Percentiles rank a stretch among this genome's conserved stretches.
Conservation (phyloP, 2,888 invertebrate genomes). For the Microctonus brassicae region DNA sequence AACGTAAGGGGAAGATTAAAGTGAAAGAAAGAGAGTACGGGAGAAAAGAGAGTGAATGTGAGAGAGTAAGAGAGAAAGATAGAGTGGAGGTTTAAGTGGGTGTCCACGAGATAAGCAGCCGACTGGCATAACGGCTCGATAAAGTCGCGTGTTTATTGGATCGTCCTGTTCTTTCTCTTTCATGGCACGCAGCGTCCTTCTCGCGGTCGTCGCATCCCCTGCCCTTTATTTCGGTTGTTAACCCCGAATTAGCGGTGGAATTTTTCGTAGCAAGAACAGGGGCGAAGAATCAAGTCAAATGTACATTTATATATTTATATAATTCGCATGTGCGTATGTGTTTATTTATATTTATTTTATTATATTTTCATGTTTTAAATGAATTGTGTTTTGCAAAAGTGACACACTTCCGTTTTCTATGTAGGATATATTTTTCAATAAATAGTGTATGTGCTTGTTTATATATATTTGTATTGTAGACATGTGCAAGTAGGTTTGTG, state of each 20-base stretch:
- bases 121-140: slow-evolving; percentile 66
- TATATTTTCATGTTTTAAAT: too few relatives aligned
- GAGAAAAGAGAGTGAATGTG: background rate
- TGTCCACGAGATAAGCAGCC: slow-evolving; percentile 66
- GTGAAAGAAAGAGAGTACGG: background rate
- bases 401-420: too few relatives aligned
- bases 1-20: background rate
- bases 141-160: slow-evolving; percentile 67
- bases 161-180: slow-evolving; percentile 46
- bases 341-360: too few relatives aligned
- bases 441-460: too few relatives aligned
- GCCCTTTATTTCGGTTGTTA: slow-evolving; percentile 51
- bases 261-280: background rate
- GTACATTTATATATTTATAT: too few relatives aligned
- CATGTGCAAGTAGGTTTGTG: background rate
- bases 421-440: too few relatives aligned
- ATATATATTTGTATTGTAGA: too few relatives aligned
- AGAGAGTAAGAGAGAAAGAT: slow-evolving; percentile 5
- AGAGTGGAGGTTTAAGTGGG: slow-evolving; percentile 63
- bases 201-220: slow-evolving; percentile 25
- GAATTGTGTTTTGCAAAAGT: too few relatives aligned
- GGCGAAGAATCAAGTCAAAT: background rate
- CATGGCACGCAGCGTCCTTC: slow-evolving; percentile 16
- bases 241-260: slow-evolving; percentile 49
- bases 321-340: background rate